Base-by-base conservation (phyloP, 2,888 invertebrate genomes). In the Scrobipalpa atriplicella region DNA sequence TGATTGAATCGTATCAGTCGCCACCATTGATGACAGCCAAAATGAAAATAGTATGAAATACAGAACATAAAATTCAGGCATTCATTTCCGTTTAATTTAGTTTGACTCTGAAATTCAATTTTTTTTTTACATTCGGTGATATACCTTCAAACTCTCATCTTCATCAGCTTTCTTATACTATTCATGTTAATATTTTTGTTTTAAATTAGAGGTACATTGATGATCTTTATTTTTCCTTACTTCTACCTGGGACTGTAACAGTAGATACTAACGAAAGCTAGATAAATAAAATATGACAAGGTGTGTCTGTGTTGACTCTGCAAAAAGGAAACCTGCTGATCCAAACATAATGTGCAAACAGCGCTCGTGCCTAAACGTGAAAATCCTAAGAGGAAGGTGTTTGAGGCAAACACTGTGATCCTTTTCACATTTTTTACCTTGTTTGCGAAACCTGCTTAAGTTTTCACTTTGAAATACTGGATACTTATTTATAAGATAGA, bases 371-470 rank as follows among this genome's bases (percentile, higher is more conserved):
- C 54, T 56, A 21, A 56, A 56, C 54, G 54, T 21, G 54, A 56
- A 56, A 21, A 56, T 56, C 54, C 29, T 56, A 56, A 29, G 21
- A 56, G 21, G 21, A 16, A 21, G 54, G 54, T 56, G 54, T 56
- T 29, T 56, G 54, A 11, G 54, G 13, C 54, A 56, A 56, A 56
- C 21, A 56, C 13, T 13, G 21, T 29, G 54, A 54, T 29, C 54
- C 21, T 19, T 21, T 13, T 11, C 19, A 13, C 11, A 56, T 56
- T 56, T 56, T 56, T 21, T 13, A 56, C 13, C 29, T 56, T 56
- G 54, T 56, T 54, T 54, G 21, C 54, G 13, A 56, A 29, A 6
- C 13, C 7, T 29, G 11, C n/a, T 47, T n/a, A 13, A 47, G 13
- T n/a, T 41, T 41, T 41, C 41, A 13, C 13, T 41, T 41, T 41